These are phyloP conservation scores for Rhamnusium bicolor DNA, from an alignment of 2,888 invertebrate species.

Conservation along the genomic window DNA sequence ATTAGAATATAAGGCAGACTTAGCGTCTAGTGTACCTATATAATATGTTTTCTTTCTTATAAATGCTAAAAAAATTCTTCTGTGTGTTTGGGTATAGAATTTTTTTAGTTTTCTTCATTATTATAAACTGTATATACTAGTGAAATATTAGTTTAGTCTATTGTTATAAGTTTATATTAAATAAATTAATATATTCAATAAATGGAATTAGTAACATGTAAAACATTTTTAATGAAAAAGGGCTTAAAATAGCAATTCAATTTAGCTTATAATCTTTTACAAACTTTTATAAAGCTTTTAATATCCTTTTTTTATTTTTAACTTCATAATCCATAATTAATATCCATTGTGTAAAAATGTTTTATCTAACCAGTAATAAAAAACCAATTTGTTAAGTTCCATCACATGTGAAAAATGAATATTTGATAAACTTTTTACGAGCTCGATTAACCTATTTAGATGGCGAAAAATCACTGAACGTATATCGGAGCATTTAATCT, in stretches of 20 bases:
- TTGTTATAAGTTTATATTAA: conserved; percentile 31
- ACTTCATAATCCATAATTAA: conserved; percentile 41
- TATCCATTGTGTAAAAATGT: conserved; percentile 39
- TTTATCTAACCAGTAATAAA: conserved; percentile 36
- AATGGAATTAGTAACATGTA: conserved; percentile 32
- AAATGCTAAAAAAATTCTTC: neutral
- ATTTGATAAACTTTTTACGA: conserved; percentile 51
- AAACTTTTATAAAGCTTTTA: conserved; percentile 34
- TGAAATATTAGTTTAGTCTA: conserved; percentile 26
- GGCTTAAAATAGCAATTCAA: conserved; percentile 38
- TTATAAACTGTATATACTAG: conserved; percentile 12
- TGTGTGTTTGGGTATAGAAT: neutral
- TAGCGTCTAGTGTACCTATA: neutral
- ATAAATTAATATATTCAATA: conserved; percentile 29
- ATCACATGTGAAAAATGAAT: conserved; percentile 51
- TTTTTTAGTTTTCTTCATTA: conserved; percentile 1
- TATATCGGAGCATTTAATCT: conserved; percentile 50
- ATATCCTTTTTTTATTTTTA: conserved; percentile 37
- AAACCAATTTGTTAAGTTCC: conserved; percentile 46
- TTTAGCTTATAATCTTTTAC: conserved; percentile 37
- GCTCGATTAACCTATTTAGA: conserved; percentile 53
- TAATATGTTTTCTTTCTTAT: neutral
- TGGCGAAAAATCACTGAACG: conserved; percentile 49
- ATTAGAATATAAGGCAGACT: neutral
- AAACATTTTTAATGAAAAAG: conserved; percentile 38